Conservation (phyloP, 2,888 invertebrate genomes). For the Caenorhabditis macrosperma region DNA sequence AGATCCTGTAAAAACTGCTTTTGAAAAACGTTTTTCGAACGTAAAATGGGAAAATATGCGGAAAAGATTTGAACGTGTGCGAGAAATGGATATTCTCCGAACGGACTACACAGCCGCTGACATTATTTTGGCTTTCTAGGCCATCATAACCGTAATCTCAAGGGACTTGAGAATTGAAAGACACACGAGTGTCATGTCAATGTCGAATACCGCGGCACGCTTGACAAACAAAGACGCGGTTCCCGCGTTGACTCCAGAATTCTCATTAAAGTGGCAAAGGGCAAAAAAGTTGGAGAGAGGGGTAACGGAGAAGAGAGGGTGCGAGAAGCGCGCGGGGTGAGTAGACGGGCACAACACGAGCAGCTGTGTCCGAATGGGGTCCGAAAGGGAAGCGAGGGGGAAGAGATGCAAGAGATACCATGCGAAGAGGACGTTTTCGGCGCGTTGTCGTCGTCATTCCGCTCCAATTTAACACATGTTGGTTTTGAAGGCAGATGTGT, state of each 20-base stretch:
- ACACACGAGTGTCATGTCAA: background rate
- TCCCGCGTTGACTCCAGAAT: background rate
- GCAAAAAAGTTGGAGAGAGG: slow-evolving; percentile 3
- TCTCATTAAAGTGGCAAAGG: slow-evolving; percentile 9
- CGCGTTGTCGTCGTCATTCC: slow-evolving; percentile 34
- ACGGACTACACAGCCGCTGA: too few relatives aligned
- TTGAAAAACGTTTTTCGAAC: too few relatives aligned
- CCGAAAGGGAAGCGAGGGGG: background rate
- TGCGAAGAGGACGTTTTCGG: slow-evolving; percentile 1
- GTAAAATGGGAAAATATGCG: background rate
- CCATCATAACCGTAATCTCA: too few relatives aligned
- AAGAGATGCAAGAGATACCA: slow-evolving; percentile 48
- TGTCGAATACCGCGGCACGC: too few relatives aligned
- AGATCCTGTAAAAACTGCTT: slow-evolving; percentile 5
- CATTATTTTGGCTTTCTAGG: too few relatives aligned
- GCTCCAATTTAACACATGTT: slow-evolving; percentile 54
- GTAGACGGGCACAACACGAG: slow-evolving; percentile 10
- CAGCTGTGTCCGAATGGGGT: slow-evolving; percentile 53
- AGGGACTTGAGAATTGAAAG: too few relatives aligned
- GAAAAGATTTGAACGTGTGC: too few relatives aligned
- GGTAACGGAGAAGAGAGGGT: background rate
- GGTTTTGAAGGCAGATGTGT: slow-evolving; percentile 46
- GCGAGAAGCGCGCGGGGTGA: background rate
- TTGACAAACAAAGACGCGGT: slow-evolving; percentile 1
- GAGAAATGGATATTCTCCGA: too few relatives aligned